Evolutionary conservation across 2,797 vertebrate species (phyloP).

Genomic region (Pygocentrus nattereri): DNA sequence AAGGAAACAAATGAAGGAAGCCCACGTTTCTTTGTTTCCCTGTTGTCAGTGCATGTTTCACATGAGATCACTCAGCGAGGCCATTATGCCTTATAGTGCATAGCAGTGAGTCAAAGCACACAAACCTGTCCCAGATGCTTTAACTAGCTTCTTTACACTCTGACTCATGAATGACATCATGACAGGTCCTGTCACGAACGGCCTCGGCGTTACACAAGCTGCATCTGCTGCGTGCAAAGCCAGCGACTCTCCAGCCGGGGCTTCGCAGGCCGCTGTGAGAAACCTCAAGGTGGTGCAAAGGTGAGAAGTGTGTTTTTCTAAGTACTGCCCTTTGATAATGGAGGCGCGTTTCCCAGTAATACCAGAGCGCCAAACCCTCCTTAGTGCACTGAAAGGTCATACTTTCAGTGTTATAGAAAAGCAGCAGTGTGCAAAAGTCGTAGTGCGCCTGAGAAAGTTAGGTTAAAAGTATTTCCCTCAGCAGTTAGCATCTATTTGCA

Average conservation of each 20-base stretch:
- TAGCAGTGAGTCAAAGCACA: constrained; percentile 39
- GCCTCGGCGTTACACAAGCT: constrained; percentile 3
- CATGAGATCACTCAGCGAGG: constrained; percentile 48
- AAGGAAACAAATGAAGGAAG: neutral
- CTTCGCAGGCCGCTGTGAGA: constrained; percentile 21
- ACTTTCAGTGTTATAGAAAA: neutral
- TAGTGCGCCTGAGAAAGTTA: too few relatives aligned
- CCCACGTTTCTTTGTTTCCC: neutral
- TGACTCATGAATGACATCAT: constrained; percentile 52
- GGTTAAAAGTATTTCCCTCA: too few relatives aligned
- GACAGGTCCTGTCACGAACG: constrained; percentile 29
- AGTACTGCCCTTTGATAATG: constrained; percentile 36
- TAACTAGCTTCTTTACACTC: constrained; percentile 8
- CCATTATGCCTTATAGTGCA: constrained; percentile 35
- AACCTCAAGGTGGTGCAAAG: constrained; percentile 21
- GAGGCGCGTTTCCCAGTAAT: constrained; percentile 28
- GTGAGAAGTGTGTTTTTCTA: constrained; percentile 33
- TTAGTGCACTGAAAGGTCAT: neutral
- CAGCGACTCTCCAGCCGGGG: constrained; percentile 10
- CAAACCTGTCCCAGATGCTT: constrained; percentile 44
- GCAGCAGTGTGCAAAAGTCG: neutral
- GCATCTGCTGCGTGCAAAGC: constrained; percentile 17
- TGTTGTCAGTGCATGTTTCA: neutral
- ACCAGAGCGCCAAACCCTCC: neutral
- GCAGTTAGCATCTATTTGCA: too few relatives aligned